A percentile compares a stretch with the other conserved stretches of the same genome.
phyloP scores from a whole-genome alignment of 2,888 invertebrate species.

The Thysanoteuthis rhombus region DNA sequence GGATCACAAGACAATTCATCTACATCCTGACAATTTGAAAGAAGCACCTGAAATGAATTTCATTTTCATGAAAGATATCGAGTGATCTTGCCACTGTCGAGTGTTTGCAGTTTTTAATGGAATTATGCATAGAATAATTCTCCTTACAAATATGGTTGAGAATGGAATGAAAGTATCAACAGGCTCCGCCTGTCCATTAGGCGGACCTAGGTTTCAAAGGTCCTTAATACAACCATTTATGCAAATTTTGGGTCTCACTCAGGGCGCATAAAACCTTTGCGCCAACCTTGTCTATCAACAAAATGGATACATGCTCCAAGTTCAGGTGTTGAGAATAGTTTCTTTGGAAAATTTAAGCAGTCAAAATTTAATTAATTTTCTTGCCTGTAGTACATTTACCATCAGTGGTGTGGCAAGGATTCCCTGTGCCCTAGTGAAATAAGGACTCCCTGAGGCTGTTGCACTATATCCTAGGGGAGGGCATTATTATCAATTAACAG shows the following conservation, averaged over 20 bases:
- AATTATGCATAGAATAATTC: background rate
- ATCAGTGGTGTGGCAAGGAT: too few species aligned
- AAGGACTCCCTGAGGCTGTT: too few species aligned
- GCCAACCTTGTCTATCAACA: too few species aligned
- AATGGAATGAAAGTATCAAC: background rate
- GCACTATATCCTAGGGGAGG: too few species aligned
- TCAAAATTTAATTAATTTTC: background rate
- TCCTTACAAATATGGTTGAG: too few species aligned
- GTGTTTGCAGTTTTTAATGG: background rate
- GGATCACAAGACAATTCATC: background rate
- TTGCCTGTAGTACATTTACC: background rate
- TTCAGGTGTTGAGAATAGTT: background rate
- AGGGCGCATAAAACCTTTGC: too few species aligned
- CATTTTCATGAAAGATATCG: background rate
- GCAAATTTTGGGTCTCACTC: too few species aligned
- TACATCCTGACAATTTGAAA: background rate
- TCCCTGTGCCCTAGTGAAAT: too few species aligned
- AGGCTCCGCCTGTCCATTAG: too few species aligned
- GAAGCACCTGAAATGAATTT: background rate
- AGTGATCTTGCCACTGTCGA: background rate
- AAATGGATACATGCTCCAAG: background rate
- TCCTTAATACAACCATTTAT: too few species aligned
- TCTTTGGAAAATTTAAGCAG: background rate
- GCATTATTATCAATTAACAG: too few species aligned
- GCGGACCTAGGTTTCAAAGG: too few species aligned